Base-by-base conservation (phyloP, 2,888 invertebrate species). In the Timema podura region DNA sequence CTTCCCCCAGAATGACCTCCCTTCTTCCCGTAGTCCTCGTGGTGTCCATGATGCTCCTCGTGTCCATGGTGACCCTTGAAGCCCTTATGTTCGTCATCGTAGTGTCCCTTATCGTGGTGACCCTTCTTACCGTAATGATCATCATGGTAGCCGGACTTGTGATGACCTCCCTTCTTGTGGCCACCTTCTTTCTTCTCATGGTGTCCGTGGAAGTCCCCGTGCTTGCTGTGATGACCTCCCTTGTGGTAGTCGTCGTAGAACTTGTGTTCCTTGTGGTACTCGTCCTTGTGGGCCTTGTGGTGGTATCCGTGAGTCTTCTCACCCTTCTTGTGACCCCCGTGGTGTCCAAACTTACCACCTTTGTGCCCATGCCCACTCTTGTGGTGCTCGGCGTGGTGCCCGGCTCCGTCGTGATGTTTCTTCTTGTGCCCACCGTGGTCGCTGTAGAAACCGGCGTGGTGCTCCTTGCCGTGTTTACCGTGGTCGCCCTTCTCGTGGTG, bases 251-350 rank as follows among this genome's bases (percentile, higher is more conserved):
- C 93, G 76, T 93, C 93, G 80, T 89, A 92, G 87, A 91, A 93
- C 78, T 92, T 89, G 78, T 93, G 93, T 77, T 93, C 90, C 80
- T 93, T 93, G 79, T 93, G 91, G 81, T 88, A 92, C 81, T 93
- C 93, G 80, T 94, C 92, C 73, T 91, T 81, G 78, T 94, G 93
- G 81, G 93, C 92, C 10, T 93, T 86, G 79, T 92, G 90, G 79
- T 94, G 93, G 76, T 92, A 91, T 70, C 94, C 93, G 80, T 93
- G 91, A 74, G 92, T 93, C 73, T 89, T 90, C 81, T 93, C 92
- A 0, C 93, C 93, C 78, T 93, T 93, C 74, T 91, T 91, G 80
- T 90, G 93, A 74, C 88, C 87, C 8, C 92, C 92, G 72, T 88
- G 86, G 76, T 88, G 88, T 75, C 83, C 86, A 77, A 86, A 88